A percentile compares a stretch with the other conserved stretches of the same genome.
phyloP scores from a whole-genome alignment of 2,797 vertebrate genomes.

The Rhinophrynus dorsalis region DNA sequence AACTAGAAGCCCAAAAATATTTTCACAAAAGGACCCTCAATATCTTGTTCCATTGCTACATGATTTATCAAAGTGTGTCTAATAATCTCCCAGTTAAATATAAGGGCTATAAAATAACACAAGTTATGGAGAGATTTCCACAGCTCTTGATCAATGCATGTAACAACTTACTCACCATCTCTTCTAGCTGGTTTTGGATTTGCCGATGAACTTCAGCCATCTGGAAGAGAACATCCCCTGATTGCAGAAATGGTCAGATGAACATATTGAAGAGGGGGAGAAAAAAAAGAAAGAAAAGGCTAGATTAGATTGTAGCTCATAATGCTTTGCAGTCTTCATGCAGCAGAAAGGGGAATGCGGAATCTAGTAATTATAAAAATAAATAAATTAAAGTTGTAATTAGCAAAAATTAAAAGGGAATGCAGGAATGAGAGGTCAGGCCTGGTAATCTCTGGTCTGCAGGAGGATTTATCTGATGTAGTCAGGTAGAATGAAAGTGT shows the following conservation, averaged over 20 bases:
- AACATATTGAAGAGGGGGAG: neutral
- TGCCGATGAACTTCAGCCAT: constrained; percentile 98
- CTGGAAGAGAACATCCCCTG: constrained; percentile 97
- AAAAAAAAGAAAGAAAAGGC: neutral
- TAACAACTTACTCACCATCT: constrained; percentile 87
- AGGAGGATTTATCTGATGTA: neutral
- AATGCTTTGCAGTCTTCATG: constrained; percentile 6
- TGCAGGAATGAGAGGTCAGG: neutral
- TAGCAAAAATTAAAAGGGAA: neutral
- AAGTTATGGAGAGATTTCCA: too few species aligned
- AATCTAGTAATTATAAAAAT: constrained; percentile 28
- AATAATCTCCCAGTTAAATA: too few species aligned
- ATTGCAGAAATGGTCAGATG: constrained; percentile 45
- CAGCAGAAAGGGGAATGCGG: constrained; percentile 30
- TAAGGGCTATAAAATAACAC: too few species aligned
- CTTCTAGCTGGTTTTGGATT: constrained; percentile 96
- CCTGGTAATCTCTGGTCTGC: neutral
- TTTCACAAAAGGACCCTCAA: too few species aligned
- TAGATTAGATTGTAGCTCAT: neutral
- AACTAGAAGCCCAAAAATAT: too few species aligned
- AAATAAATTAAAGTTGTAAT: neutral
- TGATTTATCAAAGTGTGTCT: too few species aligned
- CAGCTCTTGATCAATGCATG: too few species aligned
- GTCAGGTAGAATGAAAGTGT: neutral
- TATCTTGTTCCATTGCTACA: too few species aligned